Evolutionary conservation across 2,113 vertebrate genomes (phyloP).

Genomic region (Anarhynchus alexandrinus): DNA sequence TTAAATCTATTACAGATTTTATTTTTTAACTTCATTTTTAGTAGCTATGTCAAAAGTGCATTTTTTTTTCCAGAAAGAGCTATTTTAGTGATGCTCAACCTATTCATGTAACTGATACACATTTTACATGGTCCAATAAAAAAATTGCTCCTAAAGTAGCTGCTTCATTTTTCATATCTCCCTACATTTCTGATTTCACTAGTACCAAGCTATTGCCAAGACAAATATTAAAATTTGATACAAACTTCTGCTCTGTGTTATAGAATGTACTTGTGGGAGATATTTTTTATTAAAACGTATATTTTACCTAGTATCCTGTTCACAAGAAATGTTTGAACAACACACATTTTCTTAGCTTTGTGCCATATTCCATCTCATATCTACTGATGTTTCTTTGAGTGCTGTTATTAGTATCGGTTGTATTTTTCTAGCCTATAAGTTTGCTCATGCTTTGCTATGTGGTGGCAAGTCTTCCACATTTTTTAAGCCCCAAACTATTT

Average conservation of each 20-base stretch:
- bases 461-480: not conserved
- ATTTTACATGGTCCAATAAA: not conserved
- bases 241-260: not conserved
- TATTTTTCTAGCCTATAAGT: not conserved
- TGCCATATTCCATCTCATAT: not conserved
- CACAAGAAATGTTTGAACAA: not conserved
- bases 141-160: not conserved
- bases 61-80: not conserved
- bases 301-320: not conserved
- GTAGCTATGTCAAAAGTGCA: not conserved
- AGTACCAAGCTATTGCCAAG: not conserved
- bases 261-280: not conserved
- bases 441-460: not conserved
- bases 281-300: not conserved
- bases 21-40: not conserved
- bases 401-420: rapidly evolving
- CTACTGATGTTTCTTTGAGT: not conserved
- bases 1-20: not conserved
- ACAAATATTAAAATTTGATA: not conserved
- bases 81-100: not conserved
- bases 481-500: not conserved
- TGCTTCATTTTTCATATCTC: not conserved
- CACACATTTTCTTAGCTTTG: not conserved
- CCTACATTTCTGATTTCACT: not conserved
- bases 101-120: not conserved